Evolutionary conservation across 2,888 invertebrate species (phyloP).

Genomic region (Chironomus riparius): DNA sequence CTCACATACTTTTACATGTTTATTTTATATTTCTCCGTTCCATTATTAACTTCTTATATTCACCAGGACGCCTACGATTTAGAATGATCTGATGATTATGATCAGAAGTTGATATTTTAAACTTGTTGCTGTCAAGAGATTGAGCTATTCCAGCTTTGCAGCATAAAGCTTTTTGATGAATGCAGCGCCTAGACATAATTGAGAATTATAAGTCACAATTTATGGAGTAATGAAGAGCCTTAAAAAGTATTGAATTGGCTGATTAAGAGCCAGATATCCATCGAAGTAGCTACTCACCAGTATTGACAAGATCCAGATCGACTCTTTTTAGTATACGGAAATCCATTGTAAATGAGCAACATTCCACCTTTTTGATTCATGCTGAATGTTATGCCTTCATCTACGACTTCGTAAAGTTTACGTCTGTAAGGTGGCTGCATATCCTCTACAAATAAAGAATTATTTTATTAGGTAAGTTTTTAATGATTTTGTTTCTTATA

Average conservation of each 20-base stretch:
- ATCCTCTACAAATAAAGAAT: neutral
- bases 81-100: constrained; percentile 2
- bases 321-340: constrained; percentile 15
- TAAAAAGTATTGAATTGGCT: too few species aligned
- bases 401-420: neutral
- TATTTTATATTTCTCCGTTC: neutral
- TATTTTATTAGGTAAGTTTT: too few species aligned
- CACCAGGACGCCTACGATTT: neutral
- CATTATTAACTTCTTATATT: constrained; percentile 3
- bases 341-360: constrained; percentile 13
- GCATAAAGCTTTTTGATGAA: constrained; percentile 19
- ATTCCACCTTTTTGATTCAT: constrained; percentile 26
- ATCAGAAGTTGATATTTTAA: neutral
- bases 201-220: neutral
- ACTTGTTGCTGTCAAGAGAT: neutral
- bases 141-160: constrained; percentile 22
- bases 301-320: neutral
- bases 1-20: too few species aligned
- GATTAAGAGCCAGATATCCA: too few species aligned
- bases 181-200: neutral
- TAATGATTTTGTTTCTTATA: too few species aligned
- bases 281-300: neutral
- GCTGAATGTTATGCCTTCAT: constrained; percentile 10
- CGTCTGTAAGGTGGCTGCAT: neutral
- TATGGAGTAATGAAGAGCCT: too few species aligned